Percentiles rank a stretch among this genome's conserved stretches.
Evolutionary conservation across 2,113 vertebrate genomes (phyloP).

Genomic region (Himantopus leucocephalus): DNA sequence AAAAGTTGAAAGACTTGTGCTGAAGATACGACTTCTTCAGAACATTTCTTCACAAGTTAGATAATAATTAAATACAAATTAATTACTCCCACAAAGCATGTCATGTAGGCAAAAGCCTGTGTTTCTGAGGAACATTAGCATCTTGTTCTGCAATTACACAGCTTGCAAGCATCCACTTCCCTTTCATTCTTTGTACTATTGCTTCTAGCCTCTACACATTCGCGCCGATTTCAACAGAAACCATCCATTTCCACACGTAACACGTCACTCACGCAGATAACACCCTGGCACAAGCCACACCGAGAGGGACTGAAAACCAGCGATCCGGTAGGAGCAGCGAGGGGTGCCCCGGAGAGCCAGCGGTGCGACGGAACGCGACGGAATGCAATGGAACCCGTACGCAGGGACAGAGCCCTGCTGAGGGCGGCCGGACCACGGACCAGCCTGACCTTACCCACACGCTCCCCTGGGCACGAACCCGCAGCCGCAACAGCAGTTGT

Average conservation of each 20-base stretch:
- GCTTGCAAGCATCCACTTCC: neutral
- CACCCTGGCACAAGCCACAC: neutral
- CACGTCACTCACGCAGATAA: neutral
- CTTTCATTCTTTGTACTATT: neutral
- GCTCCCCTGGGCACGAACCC: no score
- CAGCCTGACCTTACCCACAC: no score
- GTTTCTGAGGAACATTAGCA: neutral
- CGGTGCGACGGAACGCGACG: neutral
- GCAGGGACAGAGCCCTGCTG: neutral
- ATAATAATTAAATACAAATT: slow-evolving; percentile 41
- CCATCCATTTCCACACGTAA: neutral
- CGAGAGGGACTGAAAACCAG: neutral
- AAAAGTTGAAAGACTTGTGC: neutral
- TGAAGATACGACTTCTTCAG: slow-evolving; percentile 15
- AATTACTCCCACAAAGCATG: slow-evolving; percentile 33
- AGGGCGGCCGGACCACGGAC: neutral
- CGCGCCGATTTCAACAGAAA: neutral
- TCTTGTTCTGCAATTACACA: neutral
- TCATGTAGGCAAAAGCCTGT: neutral
- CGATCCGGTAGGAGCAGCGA: neutral
- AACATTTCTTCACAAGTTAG: slow-evolving; percentile 6
- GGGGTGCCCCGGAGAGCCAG: neutral
- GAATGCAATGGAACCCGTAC: accelerated
- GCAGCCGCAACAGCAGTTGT: no score
- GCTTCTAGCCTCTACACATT: neutral